These are phyloP conservation scores for Molorchus minor DNA, from an alignment of 2,888 invertebrate genomes.

Conservation along the genomic window DNA sequence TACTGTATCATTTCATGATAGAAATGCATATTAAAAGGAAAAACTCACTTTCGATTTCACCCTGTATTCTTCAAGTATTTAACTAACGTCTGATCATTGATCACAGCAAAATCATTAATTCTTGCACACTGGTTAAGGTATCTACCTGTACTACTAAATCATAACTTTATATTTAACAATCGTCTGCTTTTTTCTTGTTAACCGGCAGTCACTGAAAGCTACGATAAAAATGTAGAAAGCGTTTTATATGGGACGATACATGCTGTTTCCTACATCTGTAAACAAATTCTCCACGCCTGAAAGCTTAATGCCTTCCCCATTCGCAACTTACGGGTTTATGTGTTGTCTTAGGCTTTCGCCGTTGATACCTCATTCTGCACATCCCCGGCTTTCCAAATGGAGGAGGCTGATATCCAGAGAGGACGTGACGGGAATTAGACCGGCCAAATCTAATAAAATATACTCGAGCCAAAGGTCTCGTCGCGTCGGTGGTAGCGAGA, in stretches of 20 bases:
- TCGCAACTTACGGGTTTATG: conserved; percentile 43
- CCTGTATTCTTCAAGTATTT: no score
- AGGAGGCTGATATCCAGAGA: conserved; percentile 52
- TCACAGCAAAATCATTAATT: no score
- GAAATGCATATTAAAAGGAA: no score
- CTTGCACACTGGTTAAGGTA: no score
- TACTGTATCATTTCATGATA: no score
- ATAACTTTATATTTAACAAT: no score
- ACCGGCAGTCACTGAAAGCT: no score
- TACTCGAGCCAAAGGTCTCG: conserved; percentile 43
- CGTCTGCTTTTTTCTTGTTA: no score
- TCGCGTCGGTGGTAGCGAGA: conserved; percentile 35
- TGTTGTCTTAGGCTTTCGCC: conserved; percentile 54
- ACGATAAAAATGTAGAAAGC: conserved; percentile 38
- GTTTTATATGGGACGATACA: conserved; percentile 34
- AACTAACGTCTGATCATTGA: no score
- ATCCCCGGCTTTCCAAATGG: conserved; percentile 52
- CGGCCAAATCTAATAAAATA: conserved; percentile 54
- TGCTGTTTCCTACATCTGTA: conserved; percentile 40
- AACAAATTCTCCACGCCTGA: conserved; percentile 40
- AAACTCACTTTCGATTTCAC: no score
- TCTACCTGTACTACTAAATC: no score
- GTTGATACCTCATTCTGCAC: conserved; percentile 56
- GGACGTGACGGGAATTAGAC: conserved; percentile 55
- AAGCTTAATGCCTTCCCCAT: conserved; percentile 36